Evolutionary conservation across 1,140 invertebrate genomes (phyloP), one percentile per base, ranked within the genome.

Genomic region (Pomacea maculata): DNA sequence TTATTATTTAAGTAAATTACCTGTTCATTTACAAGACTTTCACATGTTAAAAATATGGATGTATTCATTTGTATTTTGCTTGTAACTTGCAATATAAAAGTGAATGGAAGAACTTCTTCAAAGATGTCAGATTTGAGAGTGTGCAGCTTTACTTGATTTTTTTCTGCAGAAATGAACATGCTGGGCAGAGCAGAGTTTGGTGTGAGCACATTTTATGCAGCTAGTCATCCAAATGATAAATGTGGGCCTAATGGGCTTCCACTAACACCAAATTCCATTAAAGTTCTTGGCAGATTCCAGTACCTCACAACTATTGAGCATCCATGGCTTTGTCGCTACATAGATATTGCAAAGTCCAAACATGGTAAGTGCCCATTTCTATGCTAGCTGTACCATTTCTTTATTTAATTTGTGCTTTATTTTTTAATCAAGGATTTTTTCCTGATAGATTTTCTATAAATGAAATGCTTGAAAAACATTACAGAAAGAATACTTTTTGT

Each of bases 171-270:
- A n/a, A 91, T 91, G 90, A 81, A 84, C 67, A 67, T 68, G 14
- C 79, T 91, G 19, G 89, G 89, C 5, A 86, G 87, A 78, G 90
- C 90, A 61, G 86, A 90, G 55, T 95, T 98, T 88, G 96, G 96
- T 55, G 95, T 95, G 45, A 94, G 95, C 85, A 98, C 96, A 72
- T 97, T 97, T 91, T 97, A 97, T 92, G 97, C 97, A 0, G 95
- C 95, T 87, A 94, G 94, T 88, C 96, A 98, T 91, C 95, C 96
- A 65, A 95, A 95, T 81, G 97, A 99, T 92, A 94, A 95, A 78
- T 99, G 97, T 92, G 97, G 97, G 14, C 96, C 95, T 79, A 99
- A 99, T 93, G 97, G 98, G 21, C 92, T 99, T 61, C 98, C 97
- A 0, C 92, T 99, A 17, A 99, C 97, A 6, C 97, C 97, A 29